A percentile compares a stretch with the other conserved stretches of the same genome.
phyloP scores from a whole-genome alignment of 2,888 invertebrate genomes.

The Odontomyia ornata region DNA sequence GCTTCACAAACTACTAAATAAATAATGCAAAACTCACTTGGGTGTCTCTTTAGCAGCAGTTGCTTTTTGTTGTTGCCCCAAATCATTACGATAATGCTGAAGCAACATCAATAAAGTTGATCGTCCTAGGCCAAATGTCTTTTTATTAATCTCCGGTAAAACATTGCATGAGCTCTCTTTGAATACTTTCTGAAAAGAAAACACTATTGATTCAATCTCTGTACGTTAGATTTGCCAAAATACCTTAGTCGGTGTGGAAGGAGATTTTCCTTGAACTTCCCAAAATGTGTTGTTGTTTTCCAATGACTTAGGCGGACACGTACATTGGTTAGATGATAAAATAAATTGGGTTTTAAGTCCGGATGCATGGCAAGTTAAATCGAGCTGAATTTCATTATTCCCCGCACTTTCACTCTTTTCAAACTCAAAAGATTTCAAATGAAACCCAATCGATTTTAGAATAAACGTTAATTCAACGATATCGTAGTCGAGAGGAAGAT shows the following conservation, averaged over 20 bases:
- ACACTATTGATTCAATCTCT: not conserved
- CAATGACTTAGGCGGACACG: conserved; percentile 47
- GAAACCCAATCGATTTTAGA: conserved; percentile 49
- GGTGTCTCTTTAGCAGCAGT: not conserved
- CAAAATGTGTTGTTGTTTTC: conserved; percentile 51
- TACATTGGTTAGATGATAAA: conserved; percentile 44
- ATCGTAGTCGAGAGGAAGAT: conserved; percentile 45
- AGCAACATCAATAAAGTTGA: conserved; percentile 46
- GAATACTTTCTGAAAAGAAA: conserved; percentile 40
- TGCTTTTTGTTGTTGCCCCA: not conserved
- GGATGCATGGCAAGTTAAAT: conserved; percentile 47
- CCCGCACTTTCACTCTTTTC: conserved; percentile 1
- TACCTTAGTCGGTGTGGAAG: conserved; percentile 45
- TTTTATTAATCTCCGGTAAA: conserved; percentile 46
- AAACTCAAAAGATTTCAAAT: conserved; percentile 48
- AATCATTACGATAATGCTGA: conserved; percentile 46
- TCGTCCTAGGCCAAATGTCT: conserved; percentile 44
- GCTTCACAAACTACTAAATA: too few species aligned
- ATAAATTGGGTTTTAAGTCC: conserved; percentile 46
- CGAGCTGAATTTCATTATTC: conserved; percentile 45
- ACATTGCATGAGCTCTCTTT: conserved; percentile 49
- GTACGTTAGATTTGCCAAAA: conserved; percentile 30
- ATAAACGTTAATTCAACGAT: conserved; percentile 48
- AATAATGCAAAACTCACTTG: not conserved
- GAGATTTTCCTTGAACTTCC: conserved; percentile 49